Base-by-base conservation (phyloP, 2,113 vertebrate genomes). In the Mastomys coucha region DNA sequence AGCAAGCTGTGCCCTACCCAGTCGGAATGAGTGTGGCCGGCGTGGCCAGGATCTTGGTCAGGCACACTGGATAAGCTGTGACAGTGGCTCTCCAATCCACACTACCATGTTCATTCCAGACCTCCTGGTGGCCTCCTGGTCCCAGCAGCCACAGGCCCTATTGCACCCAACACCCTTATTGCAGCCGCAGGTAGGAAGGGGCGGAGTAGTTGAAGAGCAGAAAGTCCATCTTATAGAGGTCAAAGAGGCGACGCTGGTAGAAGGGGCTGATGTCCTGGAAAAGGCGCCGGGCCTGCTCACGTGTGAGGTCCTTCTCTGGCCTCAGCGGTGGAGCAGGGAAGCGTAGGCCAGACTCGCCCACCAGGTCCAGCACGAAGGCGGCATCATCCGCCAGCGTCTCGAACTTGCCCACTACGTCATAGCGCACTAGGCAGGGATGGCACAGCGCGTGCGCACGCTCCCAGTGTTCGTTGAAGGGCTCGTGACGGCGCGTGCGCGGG, bases 391-490 rank as follows among this genome's bases (percentile, higher is more conserved):
- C 99, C 98, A 99, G 98, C n/a, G 99, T 99, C 98, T 99, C 99
- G 0, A 99, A 99, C 97, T 99, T 99, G 76, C 99, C 99, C 97
- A 99, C 99, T 70, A 99, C 98, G 0, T 99, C 99, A 0, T 99
- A 99, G 98, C 99, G 99, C 97, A 99, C 98, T 80, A 99, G 99
- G 97, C 99, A 99, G 20, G 99, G 99, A 97, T 99, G 99, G 98
- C 99, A 99, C 82, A 99, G 99, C 0, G 99, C 99, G 90, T 99
- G 99, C 12, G 99, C 99, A 0, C 99, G 98, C 98, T 99, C 99
- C 99, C 99, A 99, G 98, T 99, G 99, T 97, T 99, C 99, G 0
- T 99, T 99, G 98, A 99, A 99, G 53, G 99, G 99, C 95, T 99
- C 99, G 9, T 99, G 98, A 17, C 98, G 98, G 97, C 99, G 99